Percentiles rank a stretch among this genome's conserved stretches.
Conservation (phyloP, 2,113 vertebrate genomes). For the Chinchilla lanigera region DNA sequence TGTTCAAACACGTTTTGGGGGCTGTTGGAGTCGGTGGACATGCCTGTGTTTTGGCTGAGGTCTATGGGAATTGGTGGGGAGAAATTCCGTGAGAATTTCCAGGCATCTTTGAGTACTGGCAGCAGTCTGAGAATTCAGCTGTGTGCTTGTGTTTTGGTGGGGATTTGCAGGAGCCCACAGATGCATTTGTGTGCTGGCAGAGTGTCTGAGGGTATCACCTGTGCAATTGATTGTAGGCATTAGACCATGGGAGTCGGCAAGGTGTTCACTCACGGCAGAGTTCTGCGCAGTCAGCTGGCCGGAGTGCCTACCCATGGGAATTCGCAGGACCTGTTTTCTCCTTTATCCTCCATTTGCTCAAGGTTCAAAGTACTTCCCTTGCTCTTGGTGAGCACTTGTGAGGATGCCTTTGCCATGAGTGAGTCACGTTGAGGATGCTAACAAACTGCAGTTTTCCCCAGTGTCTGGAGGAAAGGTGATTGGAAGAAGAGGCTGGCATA, state of each 20-base stretch:
- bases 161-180: not conserved
- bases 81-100: no score
- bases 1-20: no score
- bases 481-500: not conserved
- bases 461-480: not conserved
- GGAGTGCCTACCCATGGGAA: not conserved
- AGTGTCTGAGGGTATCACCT: not conserved
- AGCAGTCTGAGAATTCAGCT: not conserved
- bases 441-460: not conserved
- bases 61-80: no score
- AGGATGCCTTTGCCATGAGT: not conserved
- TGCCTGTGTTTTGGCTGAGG: no score
- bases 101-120: not conserved
- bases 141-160: not conserved
- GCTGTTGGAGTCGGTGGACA: no score
- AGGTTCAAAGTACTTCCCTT: not conserved
- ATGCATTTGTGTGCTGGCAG: not conserved
- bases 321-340: not conserved
- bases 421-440: not conserved
- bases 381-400: not conserved
- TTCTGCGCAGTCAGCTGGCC: no score
- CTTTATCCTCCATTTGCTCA: not conserved
- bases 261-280: not conserved
- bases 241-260: not conserved
- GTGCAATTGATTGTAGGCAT: not conserved